Base-by-base conservation (phyloP, 2,113 vertebrate genomes). In the Ammodytes marinus region DNA sequence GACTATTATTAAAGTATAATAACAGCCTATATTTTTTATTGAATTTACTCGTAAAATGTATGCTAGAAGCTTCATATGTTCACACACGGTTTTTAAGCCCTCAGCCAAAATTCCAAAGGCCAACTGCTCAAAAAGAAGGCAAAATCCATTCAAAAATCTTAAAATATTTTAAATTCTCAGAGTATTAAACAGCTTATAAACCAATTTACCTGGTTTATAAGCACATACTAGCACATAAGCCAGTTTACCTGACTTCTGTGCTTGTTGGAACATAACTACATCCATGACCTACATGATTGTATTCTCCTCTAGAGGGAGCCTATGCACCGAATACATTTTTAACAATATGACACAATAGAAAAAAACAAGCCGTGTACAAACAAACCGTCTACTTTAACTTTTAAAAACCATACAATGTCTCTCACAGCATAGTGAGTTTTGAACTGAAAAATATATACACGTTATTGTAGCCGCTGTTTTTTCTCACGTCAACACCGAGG, bases 281-380 rank as follows among this genome's bases (percentile, higher is more conserved):
- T 9, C 7, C 53, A 67, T 47, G 5, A 66, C n/a, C 12, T 9
- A 7, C 53, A 67, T 47, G 5, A 66, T 15, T 9, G 50, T 7
- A n/a, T 15, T 57, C 0, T 58, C 73, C 69, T 74, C 59, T 77
- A 67, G 65, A 75, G 80, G 72, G 86, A 77, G 79, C 79, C 60
- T 77, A 13, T 2, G 65, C 42, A 8, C 17, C 5, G 5, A n/a
- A n/a, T 53, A 53, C 0, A 53, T 8, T n/a, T 17, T 8, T 6
- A n/a, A 8, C 52, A n/a, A 2, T n/a, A 53, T 53, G 4, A 17
- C 5, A 14, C 5, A 19, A 8, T 8, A n/a, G n/a, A 53, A 52
- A 6, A 52, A 52, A 52, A 52, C 13, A 17, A 14, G 50, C 27
- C 27, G 27, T 27, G 27, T 27, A 27, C 27, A 27, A 27, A 27